phyloP scores from a whole-genome alignment of 2,888 invertebrate genomes.

The Nomada flava region DNA sequence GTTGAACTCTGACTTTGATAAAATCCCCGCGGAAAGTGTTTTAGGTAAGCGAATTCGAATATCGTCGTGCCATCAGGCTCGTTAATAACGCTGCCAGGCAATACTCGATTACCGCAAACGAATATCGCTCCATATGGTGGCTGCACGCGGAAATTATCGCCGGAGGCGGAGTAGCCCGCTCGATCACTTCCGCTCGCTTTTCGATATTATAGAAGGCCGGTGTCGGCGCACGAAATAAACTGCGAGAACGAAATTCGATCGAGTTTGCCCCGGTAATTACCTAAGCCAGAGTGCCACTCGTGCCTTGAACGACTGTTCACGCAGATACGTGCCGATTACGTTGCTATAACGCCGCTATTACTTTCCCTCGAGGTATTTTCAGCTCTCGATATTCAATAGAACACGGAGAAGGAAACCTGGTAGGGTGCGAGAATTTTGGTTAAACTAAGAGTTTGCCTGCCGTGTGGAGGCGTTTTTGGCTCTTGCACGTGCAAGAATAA shows the following conservation, averaged over 20 bases:
- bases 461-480: not conserved
- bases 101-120: conserved; percentile 20
- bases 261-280: conserved; percentile 49
- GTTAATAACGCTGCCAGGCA: conserved; percentile 39
- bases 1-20: conserved; percentile 23
- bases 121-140: conserved; percentile 11
- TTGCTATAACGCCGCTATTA: not conserved
- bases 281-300: conserved; percentile 14
- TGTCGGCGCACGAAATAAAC: conserved; percentile 39
- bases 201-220: conserved; percentile 29
- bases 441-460: not conserved
- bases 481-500: not conserved
- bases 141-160: conserved; percentile 48
- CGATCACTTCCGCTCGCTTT: conserved; percentile 47
- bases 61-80: conserved; percentile 9
- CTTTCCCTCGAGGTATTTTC: not conserved
- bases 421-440: not conserved
- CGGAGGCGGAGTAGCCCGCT: conserved; percentile 21
- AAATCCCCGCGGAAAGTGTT: not conserved
- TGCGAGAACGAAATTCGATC: conserved; percentile 38
- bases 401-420: not conserved
- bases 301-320: conserved; percentile 6
- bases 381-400: not conserved
- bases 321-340: not conserved
- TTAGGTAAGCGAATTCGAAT: not conserved